Evolutionary conservation across 37 sponge, comb jelly and placozoan species (phyloP).

Genomic region (Amphimedon queenslandica): DNA sequence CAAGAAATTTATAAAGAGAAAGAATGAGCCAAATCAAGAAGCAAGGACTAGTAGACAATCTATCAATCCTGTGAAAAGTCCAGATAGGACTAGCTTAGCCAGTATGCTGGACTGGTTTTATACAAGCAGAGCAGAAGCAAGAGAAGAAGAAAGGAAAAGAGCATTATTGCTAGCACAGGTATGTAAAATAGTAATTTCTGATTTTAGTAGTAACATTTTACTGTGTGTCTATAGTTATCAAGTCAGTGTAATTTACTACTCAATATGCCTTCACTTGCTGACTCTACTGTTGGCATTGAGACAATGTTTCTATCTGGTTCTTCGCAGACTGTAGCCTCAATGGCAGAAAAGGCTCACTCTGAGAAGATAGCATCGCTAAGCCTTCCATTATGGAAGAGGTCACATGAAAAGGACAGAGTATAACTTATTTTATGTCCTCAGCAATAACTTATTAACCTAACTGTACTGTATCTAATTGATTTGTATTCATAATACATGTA

Average conservation of each 20-base stretch:
- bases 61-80: not conserved
- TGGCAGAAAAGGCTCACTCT: conserved; percentile 62
- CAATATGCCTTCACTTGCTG: conserved; percentile 34
- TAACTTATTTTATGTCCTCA: too few species aligned
- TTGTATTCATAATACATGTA: too few species aligned
- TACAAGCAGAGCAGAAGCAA: not conserved
- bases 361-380: conserved; percentile 52
- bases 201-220: too few species aligned
- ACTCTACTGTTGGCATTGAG: not conserved
- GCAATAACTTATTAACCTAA: too few species aligned
- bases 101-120: not conserved
- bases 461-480: too few species aligned
- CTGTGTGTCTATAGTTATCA: conserved; percentile 21
- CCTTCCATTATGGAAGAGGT: conserved; percentile 57
- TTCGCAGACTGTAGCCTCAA: conserved; percentile 17
- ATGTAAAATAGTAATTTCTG: not conserved
- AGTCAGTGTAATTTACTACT: conserved; percentile 22
- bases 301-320: conserved; percentile 31
- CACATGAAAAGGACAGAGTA: not conserved
- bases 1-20: conserved; percentile 4
- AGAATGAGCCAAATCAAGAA: not conserved
- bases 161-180: not conserved
- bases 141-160: not conserved
- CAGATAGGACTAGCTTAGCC: not conserved
- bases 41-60: too few species aligned